Evolutionary conservation across 2,797 vertebrate species (phyloP).

Genomic region (Rhincodon typus): DNA sequence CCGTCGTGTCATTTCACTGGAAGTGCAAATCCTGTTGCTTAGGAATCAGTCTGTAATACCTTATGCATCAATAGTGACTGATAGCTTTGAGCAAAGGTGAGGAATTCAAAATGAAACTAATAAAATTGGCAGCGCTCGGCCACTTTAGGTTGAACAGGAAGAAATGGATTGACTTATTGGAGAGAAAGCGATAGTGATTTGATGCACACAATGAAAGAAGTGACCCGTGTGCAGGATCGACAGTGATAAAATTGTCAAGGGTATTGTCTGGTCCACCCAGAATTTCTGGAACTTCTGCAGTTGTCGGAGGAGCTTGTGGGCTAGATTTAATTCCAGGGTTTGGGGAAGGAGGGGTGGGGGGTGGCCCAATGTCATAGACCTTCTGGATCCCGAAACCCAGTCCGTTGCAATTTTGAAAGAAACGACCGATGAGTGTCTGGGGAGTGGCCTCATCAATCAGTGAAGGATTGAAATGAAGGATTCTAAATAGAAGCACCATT

Average conservation of each 20-base stretch:
- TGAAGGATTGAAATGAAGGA: background rate
- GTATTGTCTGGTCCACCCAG: background rate
- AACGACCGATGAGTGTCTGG: background rate
- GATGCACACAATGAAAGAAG: too few relatives aligned
- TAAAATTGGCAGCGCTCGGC: background rate
- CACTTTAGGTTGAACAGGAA: background rate
- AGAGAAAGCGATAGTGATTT: background rate
- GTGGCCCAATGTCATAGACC: background rate
- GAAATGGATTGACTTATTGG: background rate
- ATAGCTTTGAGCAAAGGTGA: background rate
- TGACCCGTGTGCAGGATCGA: background rate
- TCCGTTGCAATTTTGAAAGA: background rate
- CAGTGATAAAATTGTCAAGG: background rate
- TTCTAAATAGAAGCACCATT: background rate
- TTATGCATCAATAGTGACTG: background rate
- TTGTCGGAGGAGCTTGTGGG: background rate
- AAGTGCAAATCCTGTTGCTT: background rate
- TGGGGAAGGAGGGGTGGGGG: too few relatives aligned
- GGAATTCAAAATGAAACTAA: background rate
- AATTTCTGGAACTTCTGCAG: background rate
- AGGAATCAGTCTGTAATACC: background rate
- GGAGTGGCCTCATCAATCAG: background rate
- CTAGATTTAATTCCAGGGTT: background rate
- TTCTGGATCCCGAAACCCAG: background rate
- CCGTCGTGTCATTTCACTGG: background rate